A percentile compares a stretch with the other conserved stretches of the same genome.
These are phyloP conservation scores for Scomber scombrus DNA, from an alignment of 2,113 vertebrate genomes.

Conservation along the genomic window DNA sequence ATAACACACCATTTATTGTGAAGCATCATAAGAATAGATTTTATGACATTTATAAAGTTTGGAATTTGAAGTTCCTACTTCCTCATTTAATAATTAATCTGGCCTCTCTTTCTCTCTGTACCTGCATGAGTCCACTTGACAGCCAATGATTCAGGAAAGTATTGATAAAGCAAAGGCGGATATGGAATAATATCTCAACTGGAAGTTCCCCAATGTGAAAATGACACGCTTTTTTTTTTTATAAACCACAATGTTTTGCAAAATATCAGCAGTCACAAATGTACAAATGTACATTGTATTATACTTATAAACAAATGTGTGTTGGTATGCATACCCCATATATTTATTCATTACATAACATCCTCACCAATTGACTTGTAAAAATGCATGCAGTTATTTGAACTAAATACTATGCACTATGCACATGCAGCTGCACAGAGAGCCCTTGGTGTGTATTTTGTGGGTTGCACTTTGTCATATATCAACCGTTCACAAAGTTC, in stretches of 20 bases:
- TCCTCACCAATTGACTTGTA: too few relatives aligned
- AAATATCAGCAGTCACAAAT: neutral
- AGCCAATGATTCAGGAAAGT: neutral
- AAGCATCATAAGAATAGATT: neutral
- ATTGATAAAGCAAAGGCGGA: neutral
- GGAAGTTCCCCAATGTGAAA: neutral
- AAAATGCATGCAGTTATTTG: neutral
- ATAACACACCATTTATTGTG: neutral
- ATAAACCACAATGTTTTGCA: neutral
- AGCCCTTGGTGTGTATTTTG: neutral
- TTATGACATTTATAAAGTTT: neutral
- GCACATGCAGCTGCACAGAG: neutral
- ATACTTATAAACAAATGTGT: too few relatives aligned
- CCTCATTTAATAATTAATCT: slow-evolving; percentile 27
- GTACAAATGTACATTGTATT: too few relatives aligned
- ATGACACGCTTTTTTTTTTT: neutral
- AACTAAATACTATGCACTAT: neutral
- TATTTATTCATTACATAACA: too few relatives aligned
- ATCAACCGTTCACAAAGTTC: neutral
- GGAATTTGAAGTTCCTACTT: slow-evolving; percentile 31
- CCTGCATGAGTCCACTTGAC: neutral
- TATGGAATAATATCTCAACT: neutral
- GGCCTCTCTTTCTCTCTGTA: neutral
- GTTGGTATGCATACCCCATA: too few relatives aligned
- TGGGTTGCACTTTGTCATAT: neutral